Evolutionary conservation across 2,888 invertebrate genomes (phyloP), one percentile per base, ranked within the genome.

Genomic region (Parnassius glacialis): DNA sequence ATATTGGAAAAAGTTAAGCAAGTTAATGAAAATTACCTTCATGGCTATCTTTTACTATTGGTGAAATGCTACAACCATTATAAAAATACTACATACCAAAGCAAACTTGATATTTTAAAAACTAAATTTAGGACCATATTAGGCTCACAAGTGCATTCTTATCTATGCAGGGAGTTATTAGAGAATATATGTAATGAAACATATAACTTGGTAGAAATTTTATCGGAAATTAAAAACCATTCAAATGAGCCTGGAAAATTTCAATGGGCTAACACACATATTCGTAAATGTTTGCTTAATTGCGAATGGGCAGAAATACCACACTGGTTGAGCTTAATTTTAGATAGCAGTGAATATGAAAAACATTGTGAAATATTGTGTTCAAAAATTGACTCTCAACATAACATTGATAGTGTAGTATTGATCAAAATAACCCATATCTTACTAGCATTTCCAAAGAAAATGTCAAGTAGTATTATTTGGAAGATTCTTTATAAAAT

Each of bases 401-500:
- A 56, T 61, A 52, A 62, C 41, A 62, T 76, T 58, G 56, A 78
- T 16, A 62, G 70, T 64, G 64, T 73, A 56, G 47, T 72, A 16
- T 61, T 84, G 44, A 34, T 59, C 62, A 54, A 80, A 57, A 72
- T 86, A 12, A 68, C 68, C 59, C 60, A 75, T 47, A 66, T 74
- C 54, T 72, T 90, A n/a, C 56, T 84, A n/a, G 44, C 59, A 20
- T 76, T 68, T 65, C 67, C 78, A 59, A 72, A 73, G 10, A 80
- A 73, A 65, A 76, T 69, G 65, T 62, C 67, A 11, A 80, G 79
- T 67, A 68, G 73, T 68, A 64, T 74, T 12, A 67, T 81, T 66
- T 90, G 88, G 88, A 74, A 78, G 66, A 76, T 84, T 16, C 65
- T 91, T 9, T 87, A 84, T 69, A 67, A 76, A 66, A 81, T 90